Evolutionary conservation across 2,888 invertebrate genomes (phyloP).

Genomic region (Pammene fasciana): DNA sequence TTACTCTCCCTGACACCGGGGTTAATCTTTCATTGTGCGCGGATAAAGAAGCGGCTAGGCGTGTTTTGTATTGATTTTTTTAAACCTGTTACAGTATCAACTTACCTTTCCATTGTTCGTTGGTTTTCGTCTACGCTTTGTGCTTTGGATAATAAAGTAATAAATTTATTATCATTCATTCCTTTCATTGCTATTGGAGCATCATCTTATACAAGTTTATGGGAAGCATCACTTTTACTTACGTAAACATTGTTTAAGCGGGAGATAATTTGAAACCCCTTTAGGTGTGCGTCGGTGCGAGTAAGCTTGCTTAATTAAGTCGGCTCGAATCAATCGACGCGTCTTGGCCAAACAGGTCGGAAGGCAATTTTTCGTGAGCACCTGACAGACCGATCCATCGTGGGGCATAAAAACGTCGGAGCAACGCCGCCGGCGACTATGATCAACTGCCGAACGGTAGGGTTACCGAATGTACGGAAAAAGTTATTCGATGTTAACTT

Average conservation of each 20-base stretch:
- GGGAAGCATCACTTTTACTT: conserved; percentile 26
- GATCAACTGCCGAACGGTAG: conserved; percentile 63
- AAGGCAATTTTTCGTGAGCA: conserved; percentile 68
- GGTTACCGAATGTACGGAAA: conserved; percentile 49
- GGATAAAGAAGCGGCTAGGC: conserved; percentile 57
- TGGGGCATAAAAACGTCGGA: conserved; percentile 69
- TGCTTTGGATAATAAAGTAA: conserved; percentile 31
- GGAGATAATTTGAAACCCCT: conserved; percentile 33
- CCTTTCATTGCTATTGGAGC: conserved; percentile 24
- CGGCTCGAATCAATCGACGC: conserved; percentile 51
- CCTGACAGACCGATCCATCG: conserved; percentile 70
- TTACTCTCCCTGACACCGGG: conserved; percentile 70
- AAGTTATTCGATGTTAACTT: conserved; percentile 17
- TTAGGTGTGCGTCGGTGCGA: conserved; percentile 39
- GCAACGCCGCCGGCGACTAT: conserved; percentile 65
- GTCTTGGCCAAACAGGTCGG: conserved; percentile 52
- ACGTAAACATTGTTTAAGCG: conserved; percentile 17
- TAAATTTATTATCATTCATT: conserved; percentile 22
- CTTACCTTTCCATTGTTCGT: conserved; percentile 43
- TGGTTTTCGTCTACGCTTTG: conserved; percentile 21
- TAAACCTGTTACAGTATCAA: conserved; percentile 55
- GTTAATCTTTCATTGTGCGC: conserved; percentile 75
- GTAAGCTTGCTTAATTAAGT: conserved; percentile 50
- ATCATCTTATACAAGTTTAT: conserved; percentile 16
- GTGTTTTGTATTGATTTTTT: conserved; percentile 64